Base-by-base conservation (phyloP, 2,113 vertebrate genomes). In the Colaptes auratus region DNA sequence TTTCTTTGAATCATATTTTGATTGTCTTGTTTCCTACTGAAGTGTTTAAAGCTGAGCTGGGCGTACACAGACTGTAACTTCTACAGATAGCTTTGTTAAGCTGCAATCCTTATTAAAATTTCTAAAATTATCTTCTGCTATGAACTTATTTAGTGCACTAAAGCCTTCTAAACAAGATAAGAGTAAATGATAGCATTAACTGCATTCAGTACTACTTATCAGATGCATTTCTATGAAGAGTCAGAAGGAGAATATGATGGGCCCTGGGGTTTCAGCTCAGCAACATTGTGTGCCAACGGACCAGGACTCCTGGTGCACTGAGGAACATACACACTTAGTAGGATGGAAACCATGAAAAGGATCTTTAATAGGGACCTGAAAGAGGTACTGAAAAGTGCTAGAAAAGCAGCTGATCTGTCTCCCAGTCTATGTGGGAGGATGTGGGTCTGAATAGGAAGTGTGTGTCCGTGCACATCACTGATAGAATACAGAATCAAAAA, bases 1-100 rank as follows among this genome's bases (percentile, higher is more conserved):
- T 90, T 90, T 93, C 75, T 89, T 88, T 59, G 88, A 96, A 74
- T 94, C 60, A 64, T 81, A 74, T 64, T 95, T 91, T 67, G 75
- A 85, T 91, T 82, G 69, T 90, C 73, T 81, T 44, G 21, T 94
- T 93, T 95, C 61, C 83, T 69, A 50, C 55, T 72, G 36, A 59
- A 93, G 53, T 83, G 36, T 81, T 78, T 92, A 56, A 93, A 95
- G 56, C 85, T 28, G 53, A 83, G 80, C 85, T 95, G 70, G 56
- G 35, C 53, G 55, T 78, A 84, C 42, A 44, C 7, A 60, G 55
- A 15, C 24, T 83, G 31, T 83, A 74, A 71, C 65, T 86, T 93
- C 23, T 28, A 33, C 52, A 56, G 10, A 42, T 52, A 90, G 14
- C 20, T 93, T 72, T 93, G 52, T 48, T 78, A 78, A 82, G 48